A percentile compares a stretch with the other conserved stretches of the same genome.
Conservation (phyloP, 2,888 invertebrate genomes). For the Aquatica leii region DNA sequence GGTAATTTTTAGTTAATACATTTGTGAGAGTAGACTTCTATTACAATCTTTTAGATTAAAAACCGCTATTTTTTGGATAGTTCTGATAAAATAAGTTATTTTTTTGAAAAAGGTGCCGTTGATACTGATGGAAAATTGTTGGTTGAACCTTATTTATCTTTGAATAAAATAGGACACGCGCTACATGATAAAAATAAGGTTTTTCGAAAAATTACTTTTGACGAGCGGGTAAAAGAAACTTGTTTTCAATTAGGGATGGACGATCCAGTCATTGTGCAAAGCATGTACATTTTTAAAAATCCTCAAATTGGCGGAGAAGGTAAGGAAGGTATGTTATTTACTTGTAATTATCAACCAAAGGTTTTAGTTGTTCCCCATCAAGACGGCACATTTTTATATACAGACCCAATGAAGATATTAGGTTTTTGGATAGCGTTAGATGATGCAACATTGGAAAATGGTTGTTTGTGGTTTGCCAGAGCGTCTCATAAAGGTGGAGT, state of each 20-base stretch:
- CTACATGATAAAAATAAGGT: constrained; percentile 82
- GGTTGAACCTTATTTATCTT: constrained; percentile 70
- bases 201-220: constrained; percentile 85
- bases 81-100: constrained; percentile 89
- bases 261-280: constrained; percentile 89
- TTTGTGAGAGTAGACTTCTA: too few species aligned
- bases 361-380: constrained; percentile 80
- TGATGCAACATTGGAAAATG: constrained; percentile 91
- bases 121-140: constrained; percentile 76
- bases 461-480: constrained; percentile 91
- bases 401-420: constrained; percentile 80
- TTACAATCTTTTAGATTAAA: constrained; percentile 63
- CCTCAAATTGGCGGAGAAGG: constrained; percentile 79
- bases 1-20: constrained; percentile 59
- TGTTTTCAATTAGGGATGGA: constrained; percentile 76
- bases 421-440: constrained; percentile 98
- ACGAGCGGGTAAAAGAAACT: constrained; percentile 80
- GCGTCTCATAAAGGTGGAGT: constrained; percentile 90
- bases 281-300: constrained; percentile 99
- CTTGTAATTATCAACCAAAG: too few species aligned
- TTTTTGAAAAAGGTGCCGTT: constrained; percentile 87
- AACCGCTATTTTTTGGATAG: constrained; percentile 90
- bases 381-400: constrained; percentile 88
- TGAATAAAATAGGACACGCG: constrained; percentile 91
- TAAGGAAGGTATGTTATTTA: too few species aligned